Conservation (phyloP, 1,140 invertebrate genomes). For the Mamestra configurata region DNA sequence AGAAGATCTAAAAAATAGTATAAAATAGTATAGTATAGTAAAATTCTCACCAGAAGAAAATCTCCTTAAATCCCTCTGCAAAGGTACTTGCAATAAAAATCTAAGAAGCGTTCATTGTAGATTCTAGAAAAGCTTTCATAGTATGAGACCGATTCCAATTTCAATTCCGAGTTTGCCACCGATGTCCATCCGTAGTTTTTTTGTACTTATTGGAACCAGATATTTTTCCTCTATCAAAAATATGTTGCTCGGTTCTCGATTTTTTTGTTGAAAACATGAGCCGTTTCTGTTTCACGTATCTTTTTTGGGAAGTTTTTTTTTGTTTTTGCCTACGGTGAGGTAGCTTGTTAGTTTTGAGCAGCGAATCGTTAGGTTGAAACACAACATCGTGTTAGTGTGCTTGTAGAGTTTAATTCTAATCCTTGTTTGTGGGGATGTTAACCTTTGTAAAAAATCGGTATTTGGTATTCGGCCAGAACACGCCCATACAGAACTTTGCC, state of each 20-base stretch:
- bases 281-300: background rate
- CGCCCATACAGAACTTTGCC: too few relatives aligned
- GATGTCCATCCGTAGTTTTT: background rate
- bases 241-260: background rate
- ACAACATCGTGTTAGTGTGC: too few relatives aligned
- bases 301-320: background rate
- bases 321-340: background rate
- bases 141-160: background rate
- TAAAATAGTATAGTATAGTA: too few relatives aligned
- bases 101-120: background rate
- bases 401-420: too few relatives aligned
- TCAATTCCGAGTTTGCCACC: background rate
- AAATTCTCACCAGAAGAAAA: too few relatives aligned
- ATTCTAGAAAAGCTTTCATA: slow-evolving; percentile 18
- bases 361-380: background rate
- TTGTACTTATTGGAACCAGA: background rate
- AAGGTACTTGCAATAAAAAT: background rate
- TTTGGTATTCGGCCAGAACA: too few relatives aligned
- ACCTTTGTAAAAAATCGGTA: too few relatives aligned
- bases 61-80: background rate
- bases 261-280: background rate
- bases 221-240: slow-evolving; percentile 16
- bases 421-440: too few relatives aligned
- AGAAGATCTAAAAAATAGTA: too few relatives aligned
- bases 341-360: background rate